Percentiles rank a stretch among this genome's conserved stretches.
These are phyloP conservation scores for Zophobas atratus DNA, from an alignment of 1,140 invertebrate genomes.

Conservation along the genomic window DNA sequence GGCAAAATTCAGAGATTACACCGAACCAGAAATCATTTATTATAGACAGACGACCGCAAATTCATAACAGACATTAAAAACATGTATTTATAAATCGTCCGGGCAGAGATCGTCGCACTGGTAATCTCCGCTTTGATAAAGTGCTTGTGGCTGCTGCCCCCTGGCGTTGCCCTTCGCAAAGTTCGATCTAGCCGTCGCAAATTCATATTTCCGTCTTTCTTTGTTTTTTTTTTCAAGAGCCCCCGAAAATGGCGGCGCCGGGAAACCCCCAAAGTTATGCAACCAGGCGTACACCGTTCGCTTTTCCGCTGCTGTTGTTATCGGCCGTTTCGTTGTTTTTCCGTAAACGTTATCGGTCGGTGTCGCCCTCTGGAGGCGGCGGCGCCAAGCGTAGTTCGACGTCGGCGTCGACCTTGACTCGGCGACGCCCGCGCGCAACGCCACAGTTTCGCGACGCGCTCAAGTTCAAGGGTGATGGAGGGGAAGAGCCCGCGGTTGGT, in stretches of 20 bases:
- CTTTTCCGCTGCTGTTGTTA: background rate
- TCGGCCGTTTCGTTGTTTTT: background rate
- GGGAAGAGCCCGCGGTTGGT: slow-evolving; percentile 58
- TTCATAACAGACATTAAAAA: no score
- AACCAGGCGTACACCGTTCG: slow-evolving; percentile 18
- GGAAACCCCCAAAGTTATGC: background rate
- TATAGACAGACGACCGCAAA: no score
- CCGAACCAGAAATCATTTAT: no score
- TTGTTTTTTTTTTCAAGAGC: background rate
- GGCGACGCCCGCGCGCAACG: slow-evolving; percentile 60
- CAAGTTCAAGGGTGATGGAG: slow-evolving; percentile 79
- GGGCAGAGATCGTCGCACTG: no score
- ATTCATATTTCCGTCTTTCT: no score
- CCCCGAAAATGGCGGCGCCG: background rate
- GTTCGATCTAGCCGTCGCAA: no score
- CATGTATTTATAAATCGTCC: no score
- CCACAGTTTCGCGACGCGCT: slow-evolving; percentile 68
- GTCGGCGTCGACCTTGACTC: slow-evolving; percentile 59
- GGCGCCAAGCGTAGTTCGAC: slow-evolving; percentile 51
- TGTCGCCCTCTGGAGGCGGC: slow-evolving; percentile 65
- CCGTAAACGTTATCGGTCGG: slow-evolving; percentile 59
- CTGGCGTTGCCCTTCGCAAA: no score
- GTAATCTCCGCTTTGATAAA: no score
- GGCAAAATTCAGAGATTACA: no score
- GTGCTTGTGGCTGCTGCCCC: no score